Conservation (phyloP, 2,797 vertebrate genomes). For the Lepus oiostolus region DNA sequence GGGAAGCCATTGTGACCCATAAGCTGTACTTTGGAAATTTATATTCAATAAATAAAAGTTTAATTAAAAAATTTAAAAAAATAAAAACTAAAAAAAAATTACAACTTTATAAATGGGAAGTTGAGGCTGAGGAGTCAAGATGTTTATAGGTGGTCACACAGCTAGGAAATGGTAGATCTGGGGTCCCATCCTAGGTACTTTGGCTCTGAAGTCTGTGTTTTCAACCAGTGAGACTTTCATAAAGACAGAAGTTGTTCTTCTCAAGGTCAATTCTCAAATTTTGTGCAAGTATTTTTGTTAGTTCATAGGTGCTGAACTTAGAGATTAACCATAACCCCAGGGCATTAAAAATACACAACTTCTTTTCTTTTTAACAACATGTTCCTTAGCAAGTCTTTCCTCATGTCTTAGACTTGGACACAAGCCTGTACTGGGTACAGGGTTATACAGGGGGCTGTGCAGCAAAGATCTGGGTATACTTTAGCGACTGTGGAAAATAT, state of each 20-base stretch:
- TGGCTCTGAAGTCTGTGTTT: not conserved
- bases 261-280: conserved; percentile 14
- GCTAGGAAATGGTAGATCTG: not conserved
- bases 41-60: too few relatives aligned
- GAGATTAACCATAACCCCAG: not conserved
- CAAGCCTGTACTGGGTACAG: not conserved
- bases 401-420: not conserved
- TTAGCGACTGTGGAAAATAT: conserved; percentile 1
- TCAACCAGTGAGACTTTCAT: not conserved
- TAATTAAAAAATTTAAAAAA: too few relatives aligned
- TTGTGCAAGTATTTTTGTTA: not conserved
- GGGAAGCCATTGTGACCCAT: too few relatives aligned
- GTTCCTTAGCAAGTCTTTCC: not conserved
- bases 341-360: conserved; percentile 4
- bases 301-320: not conserved
- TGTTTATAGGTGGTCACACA: conserved; percentile 20
- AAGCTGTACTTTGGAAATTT: too few relatives aligned
- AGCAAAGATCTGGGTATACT: not conserved
- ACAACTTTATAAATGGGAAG: conserved; percentile 29
- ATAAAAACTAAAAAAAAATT: too few relatives aligned
- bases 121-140: not conserved
- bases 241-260: not conserved
- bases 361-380: not conserved
- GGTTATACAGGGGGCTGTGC: too few relatives aligned
- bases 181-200: not conserved